Conservation (phyloP, 2,888 invertebrate species). For the Lochmaea capreae region DNA sequence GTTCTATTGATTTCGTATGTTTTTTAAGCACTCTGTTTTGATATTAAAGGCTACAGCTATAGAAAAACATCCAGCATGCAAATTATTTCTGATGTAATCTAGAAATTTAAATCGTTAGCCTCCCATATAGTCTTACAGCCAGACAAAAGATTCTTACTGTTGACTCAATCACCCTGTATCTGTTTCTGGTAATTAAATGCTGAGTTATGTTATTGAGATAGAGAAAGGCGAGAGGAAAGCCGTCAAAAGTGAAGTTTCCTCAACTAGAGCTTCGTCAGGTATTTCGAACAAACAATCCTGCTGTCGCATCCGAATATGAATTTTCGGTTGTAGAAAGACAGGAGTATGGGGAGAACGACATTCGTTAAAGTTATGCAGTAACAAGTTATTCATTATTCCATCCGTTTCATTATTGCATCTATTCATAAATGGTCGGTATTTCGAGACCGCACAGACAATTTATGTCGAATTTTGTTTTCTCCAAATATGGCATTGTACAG, state of each 20-base stretch:
- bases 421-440: background rate
- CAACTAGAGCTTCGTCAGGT: constrained; percentile 26
- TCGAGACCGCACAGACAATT: background rate
- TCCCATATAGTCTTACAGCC: no score
- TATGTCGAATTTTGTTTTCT: background rate
- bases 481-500: background rate
- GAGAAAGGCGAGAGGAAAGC: background rate
- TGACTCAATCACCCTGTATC: no score
- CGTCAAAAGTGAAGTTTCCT: constrained; percentile 32
- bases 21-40: no score
- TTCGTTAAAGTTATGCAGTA: constrained; percentile 27
- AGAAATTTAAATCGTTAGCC: no score
- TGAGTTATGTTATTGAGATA: background rate
- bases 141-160: no score
- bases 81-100: no score
- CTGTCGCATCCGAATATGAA: constrained; percentile 24
- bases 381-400: constrained; percentile 22
- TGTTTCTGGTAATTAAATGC: background rate
- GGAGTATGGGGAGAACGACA: constrained; percentile 24
- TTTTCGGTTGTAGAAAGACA: constrained; percentile 26
- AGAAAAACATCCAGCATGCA: no score
- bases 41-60: no score
- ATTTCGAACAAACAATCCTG: constrained; percentile 30
- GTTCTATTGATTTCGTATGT: no score
- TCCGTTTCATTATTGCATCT: constrained; percentile 1